Base-by-base conservation (phyloP, 2,113 vertebrate genomes). In the Typhlomys cinereus region DNA sequence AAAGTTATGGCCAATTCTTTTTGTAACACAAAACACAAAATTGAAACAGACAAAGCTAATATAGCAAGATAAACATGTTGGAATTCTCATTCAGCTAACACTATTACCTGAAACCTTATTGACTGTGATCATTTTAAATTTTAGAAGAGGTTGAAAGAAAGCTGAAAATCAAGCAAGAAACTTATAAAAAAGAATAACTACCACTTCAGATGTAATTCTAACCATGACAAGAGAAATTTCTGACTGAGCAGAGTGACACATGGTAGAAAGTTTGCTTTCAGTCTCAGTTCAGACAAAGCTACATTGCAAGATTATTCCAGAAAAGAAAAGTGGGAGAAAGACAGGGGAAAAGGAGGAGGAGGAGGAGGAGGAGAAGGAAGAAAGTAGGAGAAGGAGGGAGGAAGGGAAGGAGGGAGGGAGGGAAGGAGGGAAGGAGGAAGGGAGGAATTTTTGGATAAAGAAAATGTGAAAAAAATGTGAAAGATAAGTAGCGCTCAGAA, bases 401-500 rank as follows among this genome's bases (percentile, higher is more conserved):
- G 20, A 4, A 41, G 21, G 36, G 11, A 39, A 4, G 39, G 11
- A 44, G 23, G 25, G 12, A 44, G 39, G 69, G 15, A 50, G 29
- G 4, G 5, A 34, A 11, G 20, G 1, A 39, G 52, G 0, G 29
- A 41, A 8, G 4, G 11, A 57, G 17, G 27, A 31, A 46, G 10
- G 20, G 62, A 80, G 39, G 27, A 64, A 64, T 64, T 81, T 64
- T 31, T 81, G 57, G 18, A 81, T 48, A 64, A 81, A 57, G 36
- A 94, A 89, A 74, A 91, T 87, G 62, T 52, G 36, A 79, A 54
- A n/a, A 64, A 90, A 34, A 10, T 46, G 2, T 79, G 48, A 91
- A 81, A 44, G 61, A 48, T 83, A 89, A 96, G 66, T 62, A 76
- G 36, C 76, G 66, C 54, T 94, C 61, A 69, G 71, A 80, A 74